A percentile compares a stretch with the other conserved stretches of the same genome.
These are phyloP conservation scores for Volucella bombylans DNA, from an alignment of 2,888 invertebrate species.

Conservation along the genomic window DNA sequence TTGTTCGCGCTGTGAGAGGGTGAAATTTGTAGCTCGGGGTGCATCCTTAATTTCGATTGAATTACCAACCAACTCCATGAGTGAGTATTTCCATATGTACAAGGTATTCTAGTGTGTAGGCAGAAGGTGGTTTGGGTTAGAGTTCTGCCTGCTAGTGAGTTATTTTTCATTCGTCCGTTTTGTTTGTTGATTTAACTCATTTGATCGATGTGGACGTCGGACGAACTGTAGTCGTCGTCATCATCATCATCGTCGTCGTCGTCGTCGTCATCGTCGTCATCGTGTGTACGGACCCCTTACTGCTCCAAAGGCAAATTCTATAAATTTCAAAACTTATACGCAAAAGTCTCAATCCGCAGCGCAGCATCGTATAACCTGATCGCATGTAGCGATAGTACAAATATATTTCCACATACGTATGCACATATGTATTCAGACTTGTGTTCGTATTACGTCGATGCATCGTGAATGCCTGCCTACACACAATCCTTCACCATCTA, in stretches of 20 bases:
- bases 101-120: conserved; percentile 49
- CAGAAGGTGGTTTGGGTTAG: conserved; percentile 22
- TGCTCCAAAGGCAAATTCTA: conserved; percentile 70
- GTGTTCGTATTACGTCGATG: conserved; percentile 21
- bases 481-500: conserved; percentile 20
- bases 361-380: conserved; percentile 40
- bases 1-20: conserved; percentile 41
- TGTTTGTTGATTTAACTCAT: conserved; percentile 73
- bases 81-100: conserved; percentile 59
- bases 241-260: conserved; percentile 26
- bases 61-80: conserved; percentile 69
- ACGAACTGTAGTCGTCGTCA: conserved; percentile 47
- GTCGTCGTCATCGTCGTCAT: conserved; percentile 25
- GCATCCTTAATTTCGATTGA: conserved; percentile 73
- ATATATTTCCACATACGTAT: not conserved
- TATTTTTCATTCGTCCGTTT: conserved; percentile 73
- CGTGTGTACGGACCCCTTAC: conserved; percentile 37
- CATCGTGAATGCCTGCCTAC: conserved; percentile 27
- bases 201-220: conserved; percentile 66
- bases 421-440: conserved; percentile 1
- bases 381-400: conserved; percentile 25
- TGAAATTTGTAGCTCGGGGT: conserved; percentile 64
- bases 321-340: conserved; percentile 74
- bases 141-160: conserved; percentile 56
- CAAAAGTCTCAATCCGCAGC: conserved; percentile 72